Evolutionary conservation across 1,140 invertebrate genomes (phyloP), one percentile per base, ranked within the genome.

Genomic region (Psix sp.): DNA sequence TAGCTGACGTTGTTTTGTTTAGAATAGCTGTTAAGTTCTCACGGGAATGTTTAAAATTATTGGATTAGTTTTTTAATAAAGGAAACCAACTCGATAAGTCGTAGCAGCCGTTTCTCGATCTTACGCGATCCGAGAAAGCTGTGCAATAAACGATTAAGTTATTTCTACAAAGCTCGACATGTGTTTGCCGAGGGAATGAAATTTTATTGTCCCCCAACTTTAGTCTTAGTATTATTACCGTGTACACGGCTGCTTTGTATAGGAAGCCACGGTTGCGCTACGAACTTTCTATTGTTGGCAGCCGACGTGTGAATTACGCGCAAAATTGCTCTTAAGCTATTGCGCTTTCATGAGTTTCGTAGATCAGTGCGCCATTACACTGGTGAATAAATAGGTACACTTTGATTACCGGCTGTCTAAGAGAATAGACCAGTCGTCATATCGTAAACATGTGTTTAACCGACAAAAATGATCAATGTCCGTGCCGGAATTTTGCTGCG

Each of bases 271-370:
- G 40, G 26, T 39, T 38, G 31, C 36, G 46, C 42, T 20, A 24
- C 26, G 42, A 52, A 54, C 31, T 62, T 45, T 16, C 48, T 33
- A 54, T 63, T 72, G 51, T 63, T 48, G 31, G 51, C 21, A 17
- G 36, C 33, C 29, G 57, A 72, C 38, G 68, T 59, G 68, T 57
- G 45, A 63, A 63, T 63, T 57, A 59, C 59, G 63, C 26, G 21
- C n/a, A 49, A 59, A 63, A 63, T 63, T 51, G 45, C 46, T 54
- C n/a, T 24, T 62, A 62, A 63, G 51, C 59, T 59, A 63, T 63
- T 21, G 45, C 51, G 49, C 42, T 62, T 71, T 71, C 57, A 71
- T 57, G 67, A 71, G 31, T 36, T 42, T 20, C 13, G 45, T 38
- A 57, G 59, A 65, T 57, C 46, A 49, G 26, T 39, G 2, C 21